These are phyloP conservation scores for Probosciger aterrimus DNA, from an alignment of 2,113 vertebrate genomes.

Conservation along the genomic window DNA sequence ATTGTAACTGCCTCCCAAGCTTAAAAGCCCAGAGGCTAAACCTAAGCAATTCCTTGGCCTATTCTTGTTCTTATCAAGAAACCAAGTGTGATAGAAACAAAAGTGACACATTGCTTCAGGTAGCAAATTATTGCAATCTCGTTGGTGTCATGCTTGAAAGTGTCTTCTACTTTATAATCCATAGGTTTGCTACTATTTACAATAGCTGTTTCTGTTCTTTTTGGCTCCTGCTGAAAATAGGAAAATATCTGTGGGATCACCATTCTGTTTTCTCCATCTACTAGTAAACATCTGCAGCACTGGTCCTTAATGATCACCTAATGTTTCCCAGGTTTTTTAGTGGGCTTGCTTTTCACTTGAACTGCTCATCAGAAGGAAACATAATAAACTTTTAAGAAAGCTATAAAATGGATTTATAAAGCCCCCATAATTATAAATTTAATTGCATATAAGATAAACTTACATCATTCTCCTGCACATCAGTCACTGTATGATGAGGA, in stretches of 20 bases:
- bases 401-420: neutral
- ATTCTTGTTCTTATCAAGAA: neutral
- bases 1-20: neutral
- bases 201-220: neutral
- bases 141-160: neutral
- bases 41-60: neutral
- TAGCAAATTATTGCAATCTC: neutral
- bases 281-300: neutral
- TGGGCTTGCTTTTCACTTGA: neutral
- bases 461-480: conserved; percentile 82
- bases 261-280: neutral
- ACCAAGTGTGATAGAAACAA: neutral
- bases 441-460: neutral
- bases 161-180: neutral
- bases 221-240: neutral
- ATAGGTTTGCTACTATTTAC: neutral
- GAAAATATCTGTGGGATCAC: neutral
- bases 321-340: neutral
- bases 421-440: neutral
- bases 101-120: neutral
- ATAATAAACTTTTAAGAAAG: neutral
- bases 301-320: neutral
- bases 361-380: neutral
- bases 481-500: conserved; percentile 64
- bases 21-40: neutral